Conservation (phyloP, 2,888 invertebrate genomes). For the Apodemia duryi region DNA sequence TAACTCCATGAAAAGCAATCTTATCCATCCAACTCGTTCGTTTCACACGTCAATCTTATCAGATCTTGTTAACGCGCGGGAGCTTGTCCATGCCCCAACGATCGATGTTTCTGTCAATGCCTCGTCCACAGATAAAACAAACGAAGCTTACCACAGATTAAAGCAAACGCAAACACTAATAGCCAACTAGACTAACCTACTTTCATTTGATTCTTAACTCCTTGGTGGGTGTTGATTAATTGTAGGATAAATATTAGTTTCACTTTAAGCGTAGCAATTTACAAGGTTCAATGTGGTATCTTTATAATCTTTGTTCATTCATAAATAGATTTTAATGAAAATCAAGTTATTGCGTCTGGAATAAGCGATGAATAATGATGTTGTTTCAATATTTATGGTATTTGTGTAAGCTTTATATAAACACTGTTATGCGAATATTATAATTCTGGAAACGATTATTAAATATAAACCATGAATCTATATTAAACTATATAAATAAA, state of each 20-base stretch:
- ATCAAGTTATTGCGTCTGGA: neutral
- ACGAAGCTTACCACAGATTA: slow-evolving; percentile 22
- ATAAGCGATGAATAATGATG: neutral
- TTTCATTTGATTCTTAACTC: slow-evolving; percentile 16
- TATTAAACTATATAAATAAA: no score
- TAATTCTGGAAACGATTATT: no score
- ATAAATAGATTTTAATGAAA: slow-evolving; percentile 5
- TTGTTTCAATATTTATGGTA: neutral
- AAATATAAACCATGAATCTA: no score
- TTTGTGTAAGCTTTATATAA: slow-evolving; percentile 6
- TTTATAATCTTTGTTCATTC: slow-evolving; percentile 14
- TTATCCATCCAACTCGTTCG: neutral
- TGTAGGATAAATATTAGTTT: slow-evolving; percentile 12
- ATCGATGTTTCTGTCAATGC: slow-evolving; percentile 27
- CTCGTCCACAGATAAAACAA: slow-evolving; percentile 24
- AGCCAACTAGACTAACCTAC: slow-evolving; percentile 20
- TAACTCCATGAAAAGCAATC: slow-evolving; percentile 3
- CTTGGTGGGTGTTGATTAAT: slow-evolving; percentile 19
- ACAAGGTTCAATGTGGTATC: slow-evolving; percentile 8
- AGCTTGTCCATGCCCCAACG: slow-evolving; percentile 24
- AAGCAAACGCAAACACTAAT: slow-evolving; percentile 17
- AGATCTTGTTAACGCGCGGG: slow-evolving; percentile 30
- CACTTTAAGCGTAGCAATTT: slow-evolving; percentile 2
- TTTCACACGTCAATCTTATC: slow-evolving; percentile 26
- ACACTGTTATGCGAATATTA: neutral